A percentile compares a stretch with the other conserved stretches of the same genome.
Conservation (phyloP, 2,888 invertebrate genomes). For the Eueremaeus valkanovi region DNA sequence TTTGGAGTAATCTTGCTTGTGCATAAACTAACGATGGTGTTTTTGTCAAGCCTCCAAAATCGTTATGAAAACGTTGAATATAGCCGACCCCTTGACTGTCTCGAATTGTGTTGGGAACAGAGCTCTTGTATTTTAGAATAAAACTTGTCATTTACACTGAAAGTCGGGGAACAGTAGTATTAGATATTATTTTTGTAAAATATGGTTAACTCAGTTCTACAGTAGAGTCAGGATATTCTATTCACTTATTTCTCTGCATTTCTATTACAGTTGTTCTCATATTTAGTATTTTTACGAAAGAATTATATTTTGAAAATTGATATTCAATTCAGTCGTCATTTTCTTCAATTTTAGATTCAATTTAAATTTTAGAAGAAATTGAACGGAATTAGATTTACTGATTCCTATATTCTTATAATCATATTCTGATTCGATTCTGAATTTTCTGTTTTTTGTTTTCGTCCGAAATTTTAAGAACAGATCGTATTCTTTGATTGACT, state of each 20-base stretch:
- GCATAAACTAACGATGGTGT: no score
- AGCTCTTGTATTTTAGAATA: not conserved
- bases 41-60: no score
- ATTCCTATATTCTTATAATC: not conserved
- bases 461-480: not conserved
- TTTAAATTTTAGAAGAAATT: not conserved
- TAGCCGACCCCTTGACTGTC: no score
- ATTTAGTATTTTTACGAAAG: not conserved
- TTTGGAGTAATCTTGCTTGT: no score
- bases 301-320: slow-evolving; percentile 9
- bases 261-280: no score
- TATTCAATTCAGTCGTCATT: slow-evolving; percentile 17
- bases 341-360: slow-evolving; percentile 13
- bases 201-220: no score
- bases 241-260: not conserved
- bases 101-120: no score
- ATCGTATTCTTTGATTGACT: not conserved
- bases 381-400: slow-evolving; percentile 15
- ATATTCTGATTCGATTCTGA: not conserved
- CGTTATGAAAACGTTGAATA: no score
- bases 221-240: not conserved
- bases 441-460: not conserved
- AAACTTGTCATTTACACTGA: slow-evolving; percentile 28
- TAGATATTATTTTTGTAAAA: no score
- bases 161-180: not conserved